These are phyloP conservation scores for Hartigia nigra DNA, from an alignment of 2,888 invertebrate genomes.

Conservation along the genomic window DNA sequence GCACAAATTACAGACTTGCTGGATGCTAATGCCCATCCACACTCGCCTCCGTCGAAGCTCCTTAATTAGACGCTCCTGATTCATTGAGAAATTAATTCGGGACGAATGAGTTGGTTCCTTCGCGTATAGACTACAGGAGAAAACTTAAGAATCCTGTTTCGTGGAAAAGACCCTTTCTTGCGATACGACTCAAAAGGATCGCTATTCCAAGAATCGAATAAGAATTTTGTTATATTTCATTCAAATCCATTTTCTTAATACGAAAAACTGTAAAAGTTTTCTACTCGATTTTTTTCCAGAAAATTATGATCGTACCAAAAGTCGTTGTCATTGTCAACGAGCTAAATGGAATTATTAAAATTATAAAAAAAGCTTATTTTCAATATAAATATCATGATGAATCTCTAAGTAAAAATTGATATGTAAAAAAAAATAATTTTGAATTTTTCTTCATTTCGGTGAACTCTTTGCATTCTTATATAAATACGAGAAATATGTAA, in stretches of 20 bases:
- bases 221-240: background rate
- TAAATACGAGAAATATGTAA: background rate
- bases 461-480: background rate
- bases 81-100: slow-evolving; percentile 56
- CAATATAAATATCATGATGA: background rate
- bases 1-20: slow-evolving; percentile 66
- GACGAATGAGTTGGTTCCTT: slow-evolving; percentile 20
- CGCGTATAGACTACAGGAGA: background rate
- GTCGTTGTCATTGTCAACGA: background rate
- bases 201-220: background rate
- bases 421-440: no score
- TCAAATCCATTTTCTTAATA: background rate
- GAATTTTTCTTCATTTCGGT: no score
- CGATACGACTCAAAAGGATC: background rate
- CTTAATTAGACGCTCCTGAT: slow-evolving; percentile 62
- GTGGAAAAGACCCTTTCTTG: background rate
- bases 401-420: background rate
- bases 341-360: background rate
- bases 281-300: background rate
- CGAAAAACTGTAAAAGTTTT: background rate
- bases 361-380: background rate
- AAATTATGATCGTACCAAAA: background rate
- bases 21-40: slow-evolving; percentile 63
- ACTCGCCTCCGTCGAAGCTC: slow-evolving; percentile 58
- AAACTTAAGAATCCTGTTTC: background rate